Base-by-base conservation (phyloP, 2,797 vertebrate genomes). In the Hypotaenidia philippensis region DNA sequence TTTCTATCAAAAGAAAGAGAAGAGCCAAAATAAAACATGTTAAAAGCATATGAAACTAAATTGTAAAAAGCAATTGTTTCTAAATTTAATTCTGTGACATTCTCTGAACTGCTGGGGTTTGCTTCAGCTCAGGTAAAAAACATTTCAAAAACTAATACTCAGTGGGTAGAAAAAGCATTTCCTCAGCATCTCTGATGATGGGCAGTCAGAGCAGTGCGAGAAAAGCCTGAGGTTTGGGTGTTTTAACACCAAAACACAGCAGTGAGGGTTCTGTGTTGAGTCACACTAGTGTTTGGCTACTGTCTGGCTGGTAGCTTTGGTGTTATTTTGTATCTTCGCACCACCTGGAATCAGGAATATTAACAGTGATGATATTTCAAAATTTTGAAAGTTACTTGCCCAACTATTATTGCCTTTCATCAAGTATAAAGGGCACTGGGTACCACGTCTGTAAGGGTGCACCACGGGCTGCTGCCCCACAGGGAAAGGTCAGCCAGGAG, bases 401-500 rank as follows among this genome's bases (percentile, higher is more conserved):
- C 56, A 40, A 45, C 11, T 90, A 15, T 68, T 41, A 56, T 31
- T 90, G 66, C 12, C 49, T 87, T 87, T 79, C 47, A 45, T 22
- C 8, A 31, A 17, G 6, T 70, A 22, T 40, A 75, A 55, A 65
- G 52, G 29, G 19, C 34, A 50, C 13, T 0, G 2, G 70, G 22
- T 34, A 76, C 26, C 27, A 45, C 27, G 16, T 68, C 61, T 86
- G 41, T 41, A 65, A 55, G 26, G 34, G 10, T 66, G 45, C 52
- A 26, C 44, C 0, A 2, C 63, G 36, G 32, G 61, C 74, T 87
- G 50, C 32, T 76, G 61, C 8, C 7, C 49, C 18, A 10, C 17
- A 5, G 20, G 20, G 22, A 34, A 94, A 90, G 74, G 74, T 90
- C 88, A 93, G 74, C 74, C 78, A 88, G 77, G 49, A 94, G 64